Evolutionary conservation across 2,113 vertebrate species (phyloP), one percentile per base, ranked within the genome.

Genomic region (Conger conger): DNA sequence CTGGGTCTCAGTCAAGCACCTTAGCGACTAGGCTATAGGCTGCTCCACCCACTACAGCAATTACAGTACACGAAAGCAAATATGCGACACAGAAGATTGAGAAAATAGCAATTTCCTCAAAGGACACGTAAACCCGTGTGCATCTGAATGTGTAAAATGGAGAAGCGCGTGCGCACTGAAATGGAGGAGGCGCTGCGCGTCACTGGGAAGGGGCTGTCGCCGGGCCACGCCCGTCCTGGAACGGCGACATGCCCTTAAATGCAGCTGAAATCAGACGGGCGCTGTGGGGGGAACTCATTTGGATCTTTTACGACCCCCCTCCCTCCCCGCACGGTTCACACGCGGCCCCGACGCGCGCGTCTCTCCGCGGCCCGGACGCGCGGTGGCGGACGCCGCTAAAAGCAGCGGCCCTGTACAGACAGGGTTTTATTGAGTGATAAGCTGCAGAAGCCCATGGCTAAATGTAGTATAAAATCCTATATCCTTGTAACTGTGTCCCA

Each of bases 371-470:
- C 50, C 76, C 86, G 92, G 92, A 45, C 36, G 90, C 23, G 57
- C 20, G 90, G 91, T 92, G 93, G 93, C 92, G 91, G 90, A 92
- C 90, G 89, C 88, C 88, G 91, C 93, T 93, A 94, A 92, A 93
- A 90, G 88, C 87, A 87, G 87, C 91, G 88, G 91, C 88, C 93
- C 93, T 93, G 94, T 94, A 94, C 91, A 91, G 92, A 93, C 92
- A 92, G n/a, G 94, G 93, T 95, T 94, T 95, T 91, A 94, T 91
- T 92, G 91, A 93, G 89, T 91, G 94, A 95, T 94, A 95, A 94
- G 92, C 91, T 91, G 87, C 89, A 87, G 91, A 92, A 91, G 87
- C 90, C 89, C 40, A 80, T 92, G 92, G 92, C 93, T 92, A 92
- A 94, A 93, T 93, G 92, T 94, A 93, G 94, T 94, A 94, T 93